Percentiles rank a stretch among this genome's conserved stretches.
phyloP scores from a whole-genome alignment of 2,888 invertebrate genomes.

The Nematopogon swammerdamellus region DNA sequence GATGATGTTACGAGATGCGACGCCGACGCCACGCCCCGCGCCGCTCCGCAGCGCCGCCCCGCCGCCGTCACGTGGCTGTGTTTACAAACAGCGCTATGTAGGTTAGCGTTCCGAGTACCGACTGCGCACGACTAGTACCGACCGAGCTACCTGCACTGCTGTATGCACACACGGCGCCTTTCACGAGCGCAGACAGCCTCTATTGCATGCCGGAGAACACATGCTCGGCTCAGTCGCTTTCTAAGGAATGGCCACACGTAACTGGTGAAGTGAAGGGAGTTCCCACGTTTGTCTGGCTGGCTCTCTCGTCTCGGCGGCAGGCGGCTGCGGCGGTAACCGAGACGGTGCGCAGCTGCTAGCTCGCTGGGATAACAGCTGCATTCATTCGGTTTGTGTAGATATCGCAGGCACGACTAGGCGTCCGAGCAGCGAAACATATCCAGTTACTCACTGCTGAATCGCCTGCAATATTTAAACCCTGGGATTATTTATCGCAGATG shows the following conservation, averaged over 20 bases:
- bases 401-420: too few relatives aligned
- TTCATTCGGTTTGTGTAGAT: too few relatives aligned
- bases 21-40: background rate
- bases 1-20: too few relatives aligned
- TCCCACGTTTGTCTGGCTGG: background rate
- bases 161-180: background rate
- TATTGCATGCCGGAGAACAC: background rate
- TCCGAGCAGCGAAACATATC: too few relatives aligned
- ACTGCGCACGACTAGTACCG: background rate
- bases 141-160: too few relatives aligned
- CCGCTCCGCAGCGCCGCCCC: conserved; percentile 11
- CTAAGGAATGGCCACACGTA: background rate
- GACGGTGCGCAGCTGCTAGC: too few relatives aligned
- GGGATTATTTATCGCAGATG: too few relatives aligned
- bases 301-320: background rate
- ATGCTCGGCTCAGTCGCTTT: background rate
- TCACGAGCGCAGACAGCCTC: background rate
- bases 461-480: too few relatives aligned
- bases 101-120: conserved; percentile 13
- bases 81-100: conserved; percentile 20
- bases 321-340: too few relatives aligned
- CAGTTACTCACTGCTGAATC: too few relatives aligned
- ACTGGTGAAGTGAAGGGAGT: background rate
- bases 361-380: too few relatives aligned
- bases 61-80: conserved; percentile 26